phyloP scores from a whole-genome alignment of 1,140 invertebrate species.

The Antheraea pernyi region DNA sequence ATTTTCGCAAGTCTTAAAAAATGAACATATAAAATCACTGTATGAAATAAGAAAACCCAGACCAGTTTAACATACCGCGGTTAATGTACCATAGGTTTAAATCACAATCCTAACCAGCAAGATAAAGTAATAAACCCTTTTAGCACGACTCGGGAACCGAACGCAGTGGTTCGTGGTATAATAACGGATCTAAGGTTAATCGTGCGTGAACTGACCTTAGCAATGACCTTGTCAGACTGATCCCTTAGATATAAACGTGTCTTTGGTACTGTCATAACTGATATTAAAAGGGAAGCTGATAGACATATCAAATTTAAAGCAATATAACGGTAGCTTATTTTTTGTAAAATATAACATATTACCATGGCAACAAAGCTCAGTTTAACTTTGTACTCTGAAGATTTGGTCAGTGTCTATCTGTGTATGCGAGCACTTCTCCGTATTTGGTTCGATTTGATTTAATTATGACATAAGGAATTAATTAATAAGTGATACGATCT shows the following conservation, averaged over 20 bases:
- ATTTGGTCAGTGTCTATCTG: too few species aligned
- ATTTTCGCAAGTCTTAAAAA: too few species aligned
- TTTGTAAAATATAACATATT: too few species aligned
- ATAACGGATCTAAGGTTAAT: slow-evolving; percentile 11
- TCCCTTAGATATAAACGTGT: not conserved
- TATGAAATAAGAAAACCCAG: not conserved
- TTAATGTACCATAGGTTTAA: slow-evolving; percentile 23
- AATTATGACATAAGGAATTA: too few species aligned
- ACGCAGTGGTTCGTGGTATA: slow-evolving; percentile 8
- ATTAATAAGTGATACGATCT: too few species aligned
- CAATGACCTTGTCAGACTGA: slow-evolving; percentile 5
- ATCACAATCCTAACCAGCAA: slow-evolving; percentile 8
- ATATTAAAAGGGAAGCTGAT: not conserved
- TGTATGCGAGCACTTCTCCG: too few species aligned
- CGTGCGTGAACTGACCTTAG: slow-evolving; percentile 13
- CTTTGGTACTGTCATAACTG: not conserved
- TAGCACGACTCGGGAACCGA: not conserved
- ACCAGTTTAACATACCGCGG: slow-evolving; percentile 5
- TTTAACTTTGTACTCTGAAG: too few species aligned
- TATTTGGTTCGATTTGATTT: too few species aligned
- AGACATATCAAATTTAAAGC: too few species aligned
- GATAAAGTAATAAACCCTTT: slow-evolving; percentile 17
- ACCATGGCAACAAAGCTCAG: too few species aligned
- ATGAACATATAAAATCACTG: too few species aligned
- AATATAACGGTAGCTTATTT: too few species aligned